Evolutionary conservation across 2,888 invertebrate species (phyloP), one percentile per base, ranked within the genome.

Genomic region (Patella ulyssiponensis): DNA sequence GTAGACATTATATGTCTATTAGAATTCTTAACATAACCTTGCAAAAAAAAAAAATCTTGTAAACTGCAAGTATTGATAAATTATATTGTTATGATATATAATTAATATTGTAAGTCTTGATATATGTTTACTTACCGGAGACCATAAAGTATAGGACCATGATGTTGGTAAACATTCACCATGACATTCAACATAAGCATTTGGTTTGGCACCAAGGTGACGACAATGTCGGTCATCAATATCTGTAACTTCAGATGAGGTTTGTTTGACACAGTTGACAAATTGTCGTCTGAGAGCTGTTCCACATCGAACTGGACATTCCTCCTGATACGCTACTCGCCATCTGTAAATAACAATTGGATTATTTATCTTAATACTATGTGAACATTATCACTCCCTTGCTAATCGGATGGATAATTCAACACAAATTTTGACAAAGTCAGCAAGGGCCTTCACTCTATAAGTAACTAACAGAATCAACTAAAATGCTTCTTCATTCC

Each of bases 141-240:
- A 93, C 96, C 96, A 96, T n/a, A 94, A 93, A 1, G 94, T 93
- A 86, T 95, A 95, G 51, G 93, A 92, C 96, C 96, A 96, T 78
- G 93, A 92, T 0, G 94, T 94, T 9, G 92, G 92, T 75, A 94
- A 93, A 88, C 96, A 96, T 0, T 93, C 92, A 33, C 95, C 95
- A 27, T 93, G 92, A 86, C 96, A 96, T 0, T 91, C 85, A 82
- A 94, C 93, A 9, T 88, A 89, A 15, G 92, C 92, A 0, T 92
- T 87, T 0, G 94, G 94, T 74, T 93, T 92, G 17, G 89, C 86
- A 4, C 92, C 90, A 58, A 94, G 86, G 80, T 93, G 92, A 12
- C 89, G 88, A 84, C 94, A 94, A 20, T 91, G 93, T 69, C 90
- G 89, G 81, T 93, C 93, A 76, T 92, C 91, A 71, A 84, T 86